A percentile compares a stretch with the other conserved stretches of the same genome.
phyloP scores from a whole-genome alignment of 2,888 invertebrate genomes.

The Xanthia togata region DNA sequence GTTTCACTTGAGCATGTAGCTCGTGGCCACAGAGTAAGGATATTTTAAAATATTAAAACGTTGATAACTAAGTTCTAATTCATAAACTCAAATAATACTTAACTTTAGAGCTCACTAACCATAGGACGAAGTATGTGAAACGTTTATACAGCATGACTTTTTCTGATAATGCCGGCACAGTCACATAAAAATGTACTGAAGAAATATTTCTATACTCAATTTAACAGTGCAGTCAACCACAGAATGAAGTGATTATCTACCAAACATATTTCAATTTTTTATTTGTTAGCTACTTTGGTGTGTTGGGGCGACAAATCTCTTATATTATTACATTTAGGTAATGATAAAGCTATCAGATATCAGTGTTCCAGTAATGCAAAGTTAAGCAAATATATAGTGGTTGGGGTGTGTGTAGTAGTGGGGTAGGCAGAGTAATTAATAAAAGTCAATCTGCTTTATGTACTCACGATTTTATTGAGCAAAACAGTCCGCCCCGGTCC shows the following conservation, averaged over 20 bases:
- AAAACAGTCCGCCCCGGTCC: background rate
- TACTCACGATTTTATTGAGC: background rate
- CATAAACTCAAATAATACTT: constrained; percentile 19
- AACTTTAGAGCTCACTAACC: constrained; percentile 35
- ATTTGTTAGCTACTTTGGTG: background rate
- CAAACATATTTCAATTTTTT: background rate
- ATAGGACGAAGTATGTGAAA: constrained; percentile 27
- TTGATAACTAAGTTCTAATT: background rate
- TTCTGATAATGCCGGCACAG: background rate
- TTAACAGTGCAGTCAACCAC: constrained; percentile 28
- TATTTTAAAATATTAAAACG: background rate
- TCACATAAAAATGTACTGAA: constrained; percentile 1
- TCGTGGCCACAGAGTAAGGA: background rate
- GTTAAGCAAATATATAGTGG: background rate
- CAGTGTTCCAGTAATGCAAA: background rate
- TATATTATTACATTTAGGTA: background rate
- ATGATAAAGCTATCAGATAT: background rate
- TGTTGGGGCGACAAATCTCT: background rate
- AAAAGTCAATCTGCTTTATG: background rate
- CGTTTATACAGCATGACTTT: constrained; percentile 40
- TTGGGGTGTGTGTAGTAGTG: background rate
- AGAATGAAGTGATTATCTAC: constrained; percentile 14
- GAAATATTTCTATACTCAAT: constrained; percentile 19
- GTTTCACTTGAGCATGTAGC: background rate
- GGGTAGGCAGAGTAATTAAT: background rate